A percentile compares a stretch with the other conserved stretches of the same genome.
Evolutionary conservation across 2,797 vertebrate species (phyloP).

Genomic region (Hemibagrus guttatus): DNA sequence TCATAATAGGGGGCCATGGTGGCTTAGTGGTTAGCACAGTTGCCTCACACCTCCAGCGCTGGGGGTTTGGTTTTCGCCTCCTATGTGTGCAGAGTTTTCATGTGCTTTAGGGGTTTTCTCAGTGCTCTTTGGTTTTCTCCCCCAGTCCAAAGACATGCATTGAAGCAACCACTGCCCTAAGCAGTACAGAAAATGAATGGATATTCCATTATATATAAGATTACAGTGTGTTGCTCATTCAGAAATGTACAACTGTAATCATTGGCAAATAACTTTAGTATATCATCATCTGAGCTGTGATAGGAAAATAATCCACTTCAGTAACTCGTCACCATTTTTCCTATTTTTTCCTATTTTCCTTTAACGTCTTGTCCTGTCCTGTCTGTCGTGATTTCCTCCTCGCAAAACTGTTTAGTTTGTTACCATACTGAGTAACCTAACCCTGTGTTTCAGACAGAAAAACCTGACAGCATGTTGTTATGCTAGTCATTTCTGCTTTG

Average conservation of each 20-base stretch:
- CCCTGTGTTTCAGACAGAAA: neutral
- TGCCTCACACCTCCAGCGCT: no score
- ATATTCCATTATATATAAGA: neutral
- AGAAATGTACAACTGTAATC: neutral
- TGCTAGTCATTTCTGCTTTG: neutral
- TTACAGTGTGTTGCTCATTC: neutral
- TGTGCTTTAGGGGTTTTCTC: no score
- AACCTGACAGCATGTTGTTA: slow-evolving; percentile 1
- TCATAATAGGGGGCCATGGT: no score
- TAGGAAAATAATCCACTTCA: neutral
- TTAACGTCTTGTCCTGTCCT: neutral
- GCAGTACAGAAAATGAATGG: no score
- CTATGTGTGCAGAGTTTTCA: no score
- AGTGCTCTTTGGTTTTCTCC: no score
- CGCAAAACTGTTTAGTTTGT: neutral
- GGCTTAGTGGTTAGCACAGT: no score
- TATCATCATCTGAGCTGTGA: neutral
- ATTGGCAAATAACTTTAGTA: neutral
- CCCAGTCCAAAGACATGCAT: no score
- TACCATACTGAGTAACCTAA: slow-evolving; percentile 8
- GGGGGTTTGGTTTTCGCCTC: no score
- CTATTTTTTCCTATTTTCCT: slow-evolving; percentile 2
- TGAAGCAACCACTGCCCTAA: no score
- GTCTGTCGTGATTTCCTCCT: neutral
- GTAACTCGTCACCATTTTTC: neutral